Percentiles rank a stretch among this genome's conserved stretches.
phyloP scores from a whole-genome alignment of 1,140 invertebrate genomes.

The Heterodera carotae region DNA sequence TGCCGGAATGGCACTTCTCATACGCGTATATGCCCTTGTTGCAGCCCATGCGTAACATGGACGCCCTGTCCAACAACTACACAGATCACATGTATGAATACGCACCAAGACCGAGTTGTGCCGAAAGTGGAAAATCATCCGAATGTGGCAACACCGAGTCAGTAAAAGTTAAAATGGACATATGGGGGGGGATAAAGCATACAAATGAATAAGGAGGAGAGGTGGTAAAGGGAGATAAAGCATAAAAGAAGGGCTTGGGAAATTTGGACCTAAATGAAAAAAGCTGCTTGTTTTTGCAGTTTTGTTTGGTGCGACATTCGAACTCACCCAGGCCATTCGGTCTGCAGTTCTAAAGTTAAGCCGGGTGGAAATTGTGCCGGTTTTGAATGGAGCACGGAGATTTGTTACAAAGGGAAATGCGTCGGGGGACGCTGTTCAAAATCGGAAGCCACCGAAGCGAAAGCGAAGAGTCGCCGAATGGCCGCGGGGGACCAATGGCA shows the following conservation, averaged over 20 bases:
- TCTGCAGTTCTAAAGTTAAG: conserved; percentile 62
- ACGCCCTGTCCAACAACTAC: conserved; percentile 63
- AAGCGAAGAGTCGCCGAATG: neutral
- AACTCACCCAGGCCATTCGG: conserved; percentile 37
- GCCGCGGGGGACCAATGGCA: conserved; percentile 6
- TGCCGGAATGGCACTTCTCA: conserved; percentile 49
- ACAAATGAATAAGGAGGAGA: no score
- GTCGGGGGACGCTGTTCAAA: conserved; percentile 37
- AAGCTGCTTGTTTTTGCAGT: conserved; percentile 34
- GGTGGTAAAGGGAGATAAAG: no score
- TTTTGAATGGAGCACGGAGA: conserved; percentile 55
- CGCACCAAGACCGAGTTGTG: conserved; percentile 55
- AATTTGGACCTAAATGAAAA: conserved; percentile 2
- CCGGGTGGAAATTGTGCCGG: conserved; percentile 54
- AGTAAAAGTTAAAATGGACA: neutral
- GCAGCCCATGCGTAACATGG: conserved; percentile 49
- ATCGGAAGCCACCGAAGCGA: neutral
- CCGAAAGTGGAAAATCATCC: conserved; percentile 30
- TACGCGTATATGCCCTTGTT: conserved; percentile 47
- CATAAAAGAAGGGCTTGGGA: neutral
- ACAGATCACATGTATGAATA: conserved; percentile 63
- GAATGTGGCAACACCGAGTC: conserved; percentile 51
- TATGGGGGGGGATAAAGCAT: neutral
- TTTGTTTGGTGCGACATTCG: conserved; percentile 62
- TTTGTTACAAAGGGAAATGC: conserved; percentile 46